These are phyloP conservation scores for Parauchenoglanis punctatus DNA, from an alignment of 2,797 vertebrate species.

Conservation along the genomic window DNA sequence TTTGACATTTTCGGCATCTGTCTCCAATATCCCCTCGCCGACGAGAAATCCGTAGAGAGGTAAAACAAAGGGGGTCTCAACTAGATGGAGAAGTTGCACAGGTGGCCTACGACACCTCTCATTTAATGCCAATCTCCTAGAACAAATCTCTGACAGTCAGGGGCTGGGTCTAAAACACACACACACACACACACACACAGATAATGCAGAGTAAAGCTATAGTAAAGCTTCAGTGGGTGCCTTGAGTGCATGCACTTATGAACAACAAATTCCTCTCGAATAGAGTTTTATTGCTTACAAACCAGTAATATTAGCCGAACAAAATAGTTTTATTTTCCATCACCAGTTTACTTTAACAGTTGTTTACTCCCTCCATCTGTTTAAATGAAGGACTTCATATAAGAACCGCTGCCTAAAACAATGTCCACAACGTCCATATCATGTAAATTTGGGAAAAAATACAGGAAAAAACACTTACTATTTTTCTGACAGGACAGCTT, in stretches of 20 bases:
- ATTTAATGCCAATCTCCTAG: slow-evolving; percentile 51
- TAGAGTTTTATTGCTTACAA: not conserved
- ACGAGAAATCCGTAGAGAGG: slow-evolving; percentile 30
- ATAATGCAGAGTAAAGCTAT: not conserved
- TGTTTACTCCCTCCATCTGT: not conserved
- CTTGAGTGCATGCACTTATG: not conserved
- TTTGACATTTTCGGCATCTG: slow-evolving; percentile 58
- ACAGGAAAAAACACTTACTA: not conserved
- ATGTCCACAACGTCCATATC: not conserved
- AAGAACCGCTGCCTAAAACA: not conserved
- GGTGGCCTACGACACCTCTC: slow-evolving; percentile 39
- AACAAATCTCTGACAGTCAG: slow-evolving; percentile 40
- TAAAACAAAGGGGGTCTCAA: slow-evolving; percentile 12
- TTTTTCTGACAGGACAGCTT: not conserved
- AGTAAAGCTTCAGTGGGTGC: not conserved
- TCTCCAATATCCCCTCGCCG: slow-evolving; percentile 49
- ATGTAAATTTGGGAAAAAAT: not conserved
- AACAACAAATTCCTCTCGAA: not conserved
- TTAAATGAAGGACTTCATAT: not conserved
- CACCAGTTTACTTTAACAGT: not conserved
- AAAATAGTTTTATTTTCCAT: not conserved
- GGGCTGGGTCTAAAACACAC: slow-evolving; percentile 15
- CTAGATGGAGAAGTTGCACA: slow-evolving; percentile 13
- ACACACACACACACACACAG: slow-evolving; percentile 9
- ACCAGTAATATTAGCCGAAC: not conserved